Evolutionary conservation across 2,797 vertebrate genomes (phyloP), one percentile per base, ranked within the genome.

Genomic region (Megalops cyprinoides): DNA sequence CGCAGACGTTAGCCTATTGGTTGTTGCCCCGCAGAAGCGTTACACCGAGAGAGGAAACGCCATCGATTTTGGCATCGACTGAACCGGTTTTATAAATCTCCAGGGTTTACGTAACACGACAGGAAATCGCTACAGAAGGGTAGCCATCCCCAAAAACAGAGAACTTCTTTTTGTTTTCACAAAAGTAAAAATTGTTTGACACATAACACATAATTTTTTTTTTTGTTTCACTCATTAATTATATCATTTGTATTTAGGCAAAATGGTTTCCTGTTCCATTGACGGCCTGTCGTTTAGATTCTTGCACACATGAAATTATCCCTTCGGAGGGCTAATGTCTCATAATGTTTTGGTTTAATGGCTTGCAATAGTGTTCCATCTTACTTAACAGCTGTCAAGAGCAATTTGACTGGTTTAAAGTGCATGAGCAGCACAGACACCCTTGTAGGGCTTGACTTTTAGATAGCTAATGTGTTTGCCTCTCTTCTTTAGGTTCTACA

Each of bases 351-450:
- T 69, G 74, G 78, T 55, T 81, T 83, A 82, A 77, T 83, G 77
- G 80, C 75, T 78, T 4, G 10, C 56, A 76, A 83, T 55, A 81
- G 37, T 53, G 78, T 77, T 83, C 83, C 80, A 51, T 82, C 77
- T 85, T 84, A 84, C 81, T 81, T 77, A 74, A 31, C 77, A 78
- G 82, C 84, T 84, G 81, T 84, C 83, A 82, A 79, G 74, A 75
- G 77, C 73, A 83, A 85, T 84, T 81, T 76, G 69, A 84, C 60
- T 82, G 76, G 75, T 81, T 79, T 78, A 81, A 80, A 80, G 34
- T 77, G 79, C 46, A 79, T 81, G 83, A 84, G 56, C 77, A 74
- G 31, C 69, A 83, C 75, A 71, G 73, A 73, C 76, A 44, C 62
- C 74, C 44, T 10, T 28, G 56, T 25, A 62, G 82, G 60, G 28